These are phyloP conservation scores for Drosophila hamatofila DNA, from an alignment of 2,888 invertebrate species.

Conservation along the genomic window DNA sequence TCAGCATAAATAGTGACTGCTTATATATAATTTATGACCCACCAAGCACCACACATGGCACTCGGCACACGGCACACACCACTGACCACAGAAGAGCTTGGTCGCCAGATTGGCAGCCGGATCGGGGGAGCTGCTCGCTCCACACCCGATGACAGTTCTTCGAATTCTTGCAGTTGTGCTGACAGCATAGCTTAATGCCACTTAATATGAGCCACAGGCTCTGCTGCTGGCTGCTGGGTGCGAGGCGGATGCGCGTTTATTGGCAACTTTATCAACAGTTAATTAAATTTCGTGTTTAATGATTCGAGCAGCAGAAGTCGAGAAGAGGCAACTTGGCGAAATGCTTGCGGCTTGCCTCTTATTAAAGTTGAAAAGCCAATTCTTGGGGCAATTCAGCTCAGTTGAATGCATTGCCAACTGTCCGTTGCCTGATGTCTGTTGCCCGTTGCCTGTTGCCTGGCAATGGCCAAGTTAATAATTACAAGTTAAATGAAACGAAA, in stretches of 20 bases:
- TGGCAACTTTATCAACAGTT: slow-evolving; percentile 77
- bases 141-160: not conserved
- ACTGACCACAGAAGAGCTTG: slow-evolving; percentile 10
- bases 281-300: slow-evolving; percentile 79
- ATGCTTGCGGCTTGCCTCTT: slow-evolving; percentile 67
- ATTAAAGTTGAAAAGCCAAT: slow-evolving; percentile 49
- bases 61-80: slow-evolving; percentile 2
- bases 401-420: slow-evolving; percentile 30
- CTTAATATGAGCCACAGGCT: slow-evolving; percentile 72
- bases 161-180: slow-evolving; percentile 43
- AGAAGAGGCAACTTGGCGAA: slow-evolving; percentile 23
- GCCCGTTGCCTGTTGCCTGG: slow-evolving; percentile 21
- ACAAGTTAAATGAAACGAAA: slow-evolving; percentile 68
- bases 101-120: slow-evolving; percentile 15
- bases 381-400: slow-evolving; percentile 14
- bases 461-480: slow-evolving; percentile 52
- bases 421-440: slow-evolving; percentile 7
- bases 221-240: slow-evolving; percentile 28
- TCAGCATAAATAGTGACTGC: slow-evolving; percentile 26
- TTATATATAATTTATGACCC: slow-evolving; percentile 56
- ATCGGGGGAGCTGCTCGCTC: not conserved
- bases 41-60: slow-evolving; percentile 28
- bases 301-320: slow-evolving; percentile 50
- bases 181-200: slow-evolving; percentile 71
- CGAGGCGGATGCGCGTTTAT: slow-evolving; percentile 54